Conservation (phyloP, 2,113 vertebrate species). For the Alligator sinensis region DNA sequence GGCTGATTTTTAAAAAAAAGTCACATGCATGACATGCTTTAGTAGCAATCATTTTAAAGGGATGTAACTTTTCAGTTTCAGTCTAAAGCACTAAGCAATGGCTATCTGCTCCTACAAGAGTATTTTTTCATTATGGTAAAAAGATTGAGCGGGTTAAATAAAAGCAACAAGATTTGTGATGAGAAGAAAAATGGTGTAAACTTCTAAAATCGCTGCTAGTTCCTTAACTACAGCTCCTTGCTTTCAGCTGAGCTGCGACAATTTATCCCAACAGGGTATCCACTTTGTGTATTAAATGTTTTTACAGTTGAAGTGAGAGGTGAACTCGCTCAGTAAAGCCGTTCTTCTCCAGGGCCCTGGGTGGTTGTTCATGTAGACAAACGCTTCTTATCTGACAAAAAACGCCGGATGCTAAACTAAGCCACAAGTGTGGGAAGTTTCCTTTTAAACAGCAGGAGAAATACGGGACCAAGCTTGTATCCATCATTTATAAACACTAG, state of each 20-base stretch:
- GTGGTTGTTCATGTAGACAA: not conserved
- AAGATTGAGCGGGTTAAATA: not conserved
- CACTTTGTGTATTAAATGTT: not conserved
- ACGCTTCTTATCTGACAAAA: not conserved
- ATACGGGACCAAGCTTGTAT: not conserved
- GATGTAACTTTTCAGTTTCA: not conserved
- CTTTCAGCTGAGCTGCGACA: not conserved
- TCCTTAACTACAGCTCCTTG: not conserved
- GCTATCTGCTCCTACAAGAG: not conserved
- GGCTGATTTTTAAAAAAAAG: no score
- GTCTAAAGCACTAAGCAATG: not conserved
- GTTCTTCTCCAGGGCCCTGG: not conserved
- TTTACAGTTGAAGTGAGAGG: fast-evolving
- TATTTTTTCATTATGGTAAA: not conserved
- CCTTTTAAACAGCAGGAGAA: not conserved
- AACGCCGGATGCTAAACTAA: not conserved
- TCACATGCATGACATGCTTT: not conserved
- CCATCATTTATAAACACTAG: not conserved
- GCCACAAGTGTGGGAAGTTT: fast-evolving
- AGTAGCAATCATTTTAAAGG: not conserved
- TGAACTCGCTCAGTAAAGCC: fast-evolving
- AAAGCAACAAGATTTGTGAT: not conserved
- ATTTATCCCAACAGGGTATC: not conserved
- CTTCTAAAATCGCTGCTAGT: not conserved
- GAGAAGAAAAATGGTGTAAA: not conserved